Evolutionary conservation across 2,888 invertebrate species (phyloP).

Genomic region (Polymixis lichenea): DNA sequence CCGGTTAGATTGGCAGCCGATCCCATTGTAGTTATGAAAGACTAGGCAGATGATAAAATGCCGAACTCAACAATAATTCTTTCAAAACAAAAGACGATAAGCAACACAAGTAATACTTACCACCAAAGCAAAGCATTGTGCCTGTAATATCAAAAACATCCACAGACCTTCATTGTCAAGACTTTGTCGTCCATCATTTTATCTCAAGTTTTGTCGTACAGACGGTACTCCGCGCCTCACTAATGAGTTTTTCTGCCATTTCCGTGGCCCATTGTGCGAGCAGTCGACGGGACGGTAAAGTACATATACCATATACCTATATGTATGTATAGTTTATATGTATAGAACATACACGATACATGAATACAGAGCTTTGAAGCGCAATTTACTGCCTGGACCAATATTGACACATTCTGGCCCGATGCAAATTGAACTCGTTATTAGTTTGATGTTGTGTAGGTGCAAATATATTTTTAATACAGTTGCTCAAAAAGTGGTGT

Average conservation of each 20-base stretch:
- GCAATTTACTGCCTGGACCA: slow-evolving; percentile 25
- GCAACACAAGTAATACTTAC: slow-evolving; percentile 25
- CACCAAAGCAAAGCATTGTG: slow-evolving; percentile 39
- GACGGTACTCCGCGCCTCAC: slow-evolving; percentile 49
- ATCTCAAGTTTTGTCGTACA: slow-evolving; percentile 58
- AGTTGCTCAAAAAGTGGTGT: no score
- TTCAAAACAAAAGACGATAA: slow-evolving; percentile 6
- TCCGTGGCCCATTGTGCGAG: slow-evolving; percentile 60
- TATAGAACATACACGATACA: slow-evolving; percentile 1
- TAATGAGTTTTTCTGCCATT: slow-evolving; percentile 67
- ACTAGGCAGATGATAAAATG: no score
- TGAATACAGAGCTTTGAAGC: slow-evolving; percentile 27
- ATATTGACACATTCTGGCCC: slow-evolving; percentile 29
- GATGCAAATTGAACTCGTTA: slow-evolving; percentile 7
- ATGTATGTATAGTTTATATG: neutral
- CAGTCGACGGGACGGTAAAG: slow-evolving; percentile 29
- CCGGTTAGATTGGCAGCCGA: no score
- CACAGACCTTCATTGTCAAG: slow-evolving; percentile 34
- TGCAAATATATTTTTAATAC: neutral
- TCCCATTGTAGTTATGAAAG: no score
- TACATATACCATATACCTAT: slow-evolving; percentile 14
- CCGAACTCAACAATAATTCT: no score
- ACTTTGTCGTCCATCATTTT: slow-evolving; percentile 56
- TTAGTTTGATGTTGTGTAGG: slow-evolving; percentile 9
- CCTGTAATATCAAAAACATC: slow-evolving; percentile 45